phyloP scores from a whole-genome alignment of 2,888 invertebrate genomes.

The Eurois occulta region DNA sequence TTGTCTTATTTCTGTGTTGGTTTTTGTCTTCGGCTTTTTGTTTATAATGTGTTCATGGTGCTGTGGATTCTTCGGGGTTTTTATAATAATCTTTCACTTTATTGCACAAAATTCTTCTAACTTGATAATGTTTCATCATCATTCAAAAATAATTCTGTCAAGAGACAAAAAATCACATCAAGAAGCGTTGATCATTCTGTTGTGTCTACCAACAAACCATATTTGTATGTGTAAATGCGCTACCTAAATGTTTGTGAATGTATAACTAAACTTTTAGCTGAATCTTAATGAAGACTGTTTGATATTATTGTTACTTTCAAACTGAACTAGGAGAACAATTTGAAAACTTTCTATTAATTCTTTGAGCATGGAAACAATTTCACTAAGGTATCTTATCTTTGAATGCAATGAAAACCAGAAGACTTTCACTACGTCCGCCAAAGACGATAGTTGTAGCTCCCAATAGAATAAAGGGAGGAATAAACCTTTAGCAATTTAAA shows the following conservation, averaged over 20 bases:
- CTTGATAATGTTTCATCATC: slow-evolving; percentile 34
- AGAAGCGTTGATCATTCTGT: slow-evolving; percentile 28
- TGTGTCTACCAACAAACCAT: slow-evolving; percentile 21
- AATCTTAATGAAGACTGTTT: slow-evolving; percentile 19
- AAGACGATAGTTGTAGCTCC: not conserved
- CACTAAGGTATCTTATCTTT: not conserved
- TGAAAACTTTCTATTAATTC: slow-evolving; percentile 3
- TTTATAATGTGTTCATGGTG: slow-evolving; percentile 23
- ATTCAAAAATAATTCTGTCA: slow-evolving; percentile 14
- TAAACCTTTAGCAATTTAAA: not conserved
- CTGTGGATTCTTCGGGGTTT: slow-evolving; percentile 34
- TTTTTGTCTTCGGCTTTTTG: slow-evolving; percentile 64
- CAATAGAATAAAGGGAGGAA: not conserved
- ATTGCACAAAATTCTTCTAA: slow-evolving; percentile 37
- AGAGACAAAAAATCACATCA: not conserved
- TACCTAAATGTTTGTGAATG: slow-evolving; percentile 46
- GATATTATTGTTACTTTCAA: slow-evolving; percentile 10
- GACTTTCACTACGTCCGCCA: not conserved
- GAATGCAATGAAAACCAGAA: not conserved
- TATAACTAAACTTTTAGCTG: slow-evolving; percentile 17
- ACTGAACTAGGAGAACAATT: not conserved
- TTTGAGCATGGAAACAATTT: slow-evolving; percentile 34
- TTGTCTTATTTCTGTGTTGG: slow-evolving; percentile 67
- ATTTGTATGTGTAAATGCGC: slow-evolving; percentile 33
- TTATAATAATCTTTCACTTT: slow-evolving; percentile 33